Evolutionary conservation across 1,140 invertebrate species (phyloP).

Genomic region (Pinna nobilis): DNA sequence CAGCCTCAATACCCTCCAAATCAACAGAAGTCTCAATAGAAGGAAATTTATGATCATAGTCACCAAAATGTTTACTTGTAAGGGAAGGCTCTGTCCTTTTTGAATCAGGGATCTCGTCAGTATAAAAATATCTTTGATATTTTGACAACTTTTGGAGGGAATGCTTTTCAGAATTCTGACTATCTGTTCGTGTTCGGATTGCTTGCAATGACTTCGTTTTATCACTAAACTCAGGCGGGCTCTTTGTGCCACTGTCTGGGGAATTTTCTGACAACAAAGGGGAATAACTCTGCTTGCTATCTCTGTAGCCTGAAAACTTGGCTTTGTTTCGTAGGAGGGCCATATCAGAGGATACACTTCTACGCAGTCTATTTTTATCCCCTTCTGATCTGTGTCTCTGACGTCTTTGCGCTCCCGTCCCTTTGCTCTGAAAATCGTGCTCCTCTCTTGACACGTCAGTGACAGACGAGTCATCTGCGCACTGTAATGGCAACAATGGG

Average conservation of each 20-base stretch:
- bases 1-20: conserved; percentile 29
- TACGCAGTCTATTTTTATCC: background rate
- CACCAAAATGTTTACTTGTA: background rate
- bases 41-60: background rate
- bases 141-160: conserved; percentile 10
- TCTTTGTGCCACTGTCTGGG: background rate
- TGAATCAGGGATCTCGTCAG: too few relatives aligned
- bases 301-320: background rate
- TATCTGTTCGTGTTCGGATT: conserved; percentile 5
- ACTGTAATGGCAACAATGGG: too few relatives aligned
- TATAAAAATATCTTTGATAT: conserved; percentile 19
- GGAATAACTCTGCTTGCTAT: too few relatives aligned
- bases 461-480: too few relatives aligned
- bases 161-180: conserved; percentile 3
- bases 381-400: conserved; percentile 8
- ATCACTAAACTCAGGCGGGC: background rate
- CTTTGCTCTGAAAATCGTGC: too few relatives aligned
- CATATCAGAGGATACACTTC: conserved; percentile 1
- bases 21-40: conserved; percentile 8
- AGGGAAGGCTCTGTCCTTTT: background rate
- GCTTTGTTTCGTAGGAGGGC: background rate
- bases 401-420: too few relatives aligned
- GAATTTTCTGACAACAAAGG: conserved; percentile 1
- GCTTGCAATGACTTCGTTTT: conserved; percentile 14
- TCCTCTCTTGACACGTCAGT: too few relatives aligned